Evolutionary conservation across 1,140 invertebrate species (phyloP).

Genomic region (Drosophila prosaltans): DNA sequence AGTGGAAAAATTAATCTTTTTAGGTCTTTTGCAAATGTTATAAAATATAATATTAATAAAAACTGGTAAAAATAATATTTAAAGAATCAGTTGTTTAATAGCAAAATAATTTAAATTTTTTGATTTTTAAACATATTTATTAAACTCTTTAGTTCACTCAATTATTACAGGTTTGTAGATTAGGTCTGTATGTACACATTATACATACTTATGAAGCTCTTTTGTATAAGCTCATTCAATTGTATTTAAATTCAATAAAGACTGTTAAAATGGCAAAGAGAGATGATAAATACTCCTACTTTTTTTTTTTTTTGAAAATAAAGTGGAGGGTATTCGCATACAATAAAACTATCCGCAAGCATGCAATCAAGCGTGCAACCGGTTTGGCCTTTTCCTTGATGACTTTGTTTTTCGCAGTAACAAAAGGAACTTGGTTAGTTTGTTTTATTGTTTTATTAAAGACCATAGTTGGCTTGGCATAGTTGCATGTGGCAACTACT

Average conservation of each 20-base stretch:
- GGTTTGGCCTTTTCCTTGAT: conserved; percentile 46
- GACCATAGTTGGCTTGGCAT: conserved; percentile 4
- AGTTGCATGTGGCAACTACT: conserved; percentile 35
- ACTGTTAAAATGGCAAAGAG: background rate
- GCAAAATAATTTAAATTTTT: too few species aligned
- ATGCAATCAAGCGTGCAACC: conserved; percentile 46
- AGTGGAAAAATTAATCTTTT: too few species aligned
- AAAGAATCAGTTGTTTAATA: too few species aligned
- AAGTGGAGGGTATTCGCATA: conserved; percentile 23
- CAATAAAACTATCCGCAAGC: conserved; percentile 33
- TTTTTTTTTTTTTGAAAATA: background rate
- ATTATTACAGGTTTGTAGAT: too few species aligned
- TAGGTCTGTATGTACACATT: too few species aligned
- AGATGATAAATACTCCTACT: background rate
- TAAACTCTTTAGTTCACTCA: too few species aligned
- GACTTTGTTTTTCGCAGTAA: conserved; percentile 56
- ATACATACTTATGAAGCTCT: background rate
- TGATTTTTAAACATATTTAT: too few species aligned
- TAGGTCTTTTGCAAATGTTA: too few species aligned
- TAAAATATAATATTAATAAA: too few species aligned
- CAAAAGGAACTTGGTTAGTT: conserved; percentile 40
- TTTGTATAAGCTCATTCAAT: background rate
- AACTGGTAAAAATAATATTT: too few species aligned
- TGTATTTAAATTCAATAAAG: background rate
- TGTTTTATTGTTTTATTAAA: conserved; percentile 61